These are phyloP conservation scores for Eucera pruinosa DNA, from an alignment of 2,888 invertebrate genomes.

Conservation along the genomic window DNA sequence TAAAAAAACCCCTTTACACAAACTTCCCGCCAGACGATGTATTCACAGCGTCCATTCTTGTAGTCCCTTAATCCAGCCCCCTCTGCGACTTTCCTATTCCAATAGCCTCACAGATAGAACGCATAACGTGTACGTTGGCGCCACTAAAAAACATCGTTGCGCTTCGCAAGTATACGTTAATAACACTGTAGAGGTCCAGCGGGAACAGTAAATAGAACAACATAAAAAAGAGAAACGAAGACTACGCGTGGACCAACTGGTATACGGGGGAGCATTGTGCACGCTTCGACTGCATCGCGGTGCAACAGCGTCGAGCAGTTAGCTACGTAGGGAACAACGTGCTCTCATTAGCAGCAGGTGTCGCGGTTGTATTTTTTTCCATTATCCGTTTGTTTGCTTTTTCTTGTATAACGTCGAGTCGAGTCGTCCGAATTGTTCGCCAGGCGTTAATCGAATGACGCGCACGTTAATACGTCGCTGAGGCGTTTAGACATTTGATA, in stretches of 20 bases:
- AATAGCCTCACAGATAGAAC: not conserved
- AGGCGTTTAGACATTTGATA: not conserved
- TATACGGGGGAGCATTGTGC: not conserved
- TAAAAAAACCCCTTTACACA: not conserved
- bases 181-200: conserved; percentile 25
- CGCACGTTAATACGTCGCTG: not conserved
- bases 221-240: not conserved
- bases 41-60: conserved; percentile 13
- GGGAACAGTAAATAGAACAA: conserved; percentile 40
- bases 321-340: conserved; percentile 22
- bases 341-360: conserved; percentile 45
- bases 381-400: not conserved
- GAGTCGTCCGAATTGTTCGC: not conserved
- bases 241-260: not conserved
- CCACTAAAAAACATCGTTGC: conserved; percentile 27
- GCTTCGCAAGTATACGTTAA: conserved; percentile 35
- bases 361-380: conserved; percentile 7
- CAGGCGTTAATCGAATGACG: not conserved
- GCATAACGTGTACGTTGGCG: not conserved
- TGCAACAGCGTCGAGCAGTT: conserved; percentile 2
- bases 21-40: not conserved
- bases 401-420: not conserved
- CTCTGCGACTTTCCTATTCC: not conserved
- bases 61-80: not conserved
- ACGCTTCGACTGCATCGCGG: conserved; percentile 17